phyloP scores from a whole-genome alignment of 2,113 vertebrate species.

The Spea multiplicata region DNA sequence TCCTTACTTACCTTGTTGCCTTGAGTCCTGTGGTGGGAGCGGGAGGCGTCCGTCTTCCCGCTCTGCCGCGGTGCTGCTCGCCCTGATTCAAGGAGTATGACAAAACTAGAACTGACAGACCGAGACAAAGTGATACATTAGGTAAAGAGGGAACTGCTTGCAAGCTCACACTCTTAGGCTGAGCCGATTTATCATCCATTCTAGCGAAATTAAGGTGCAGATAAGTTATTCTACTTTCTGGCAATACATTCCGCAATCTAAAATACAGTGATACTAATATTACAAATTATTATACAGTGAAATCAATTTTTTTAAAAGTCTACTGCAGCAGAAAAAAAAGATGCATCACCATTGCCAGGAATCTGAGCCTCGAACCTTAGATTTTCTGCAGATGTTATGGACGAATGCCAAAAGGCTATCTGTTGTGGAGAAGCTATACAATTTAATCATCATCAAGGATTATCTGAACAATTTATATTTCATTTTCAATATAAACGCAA shows the following conservation, averaged over 20 bases:
- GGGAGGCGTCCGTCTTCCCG: no score
- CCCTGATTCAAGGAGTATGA: no score
- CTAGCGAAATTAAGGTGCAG: no score
- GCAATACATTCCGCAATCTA: background rate
- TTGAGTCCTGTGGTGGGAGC: no score
- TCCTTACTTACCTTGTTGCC: no score
- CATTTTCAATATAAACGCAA: conserved; percentile 42
- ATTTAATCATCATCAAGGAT: conserved; percentile 45
- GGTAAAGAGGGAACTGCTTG: no score
- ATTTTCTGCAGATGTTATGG: conserved; percentile 47
- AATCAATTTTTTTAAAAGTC: background rate
- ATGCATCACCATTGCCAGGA: conserved; percentile 43
- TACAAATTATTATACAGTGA: background rate
- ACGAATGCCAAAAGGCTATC: conserved; percentile 34
- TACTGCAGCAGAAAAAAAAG: conserved; percentile 42
- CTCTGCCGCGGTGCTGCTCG: no score
- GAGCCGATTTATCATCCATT: no score
- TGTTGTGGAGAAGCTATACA: conserved; percentile 40
- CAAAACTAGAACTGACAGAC: no score
- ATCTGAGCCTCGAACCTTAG: conserved; percentile 37
- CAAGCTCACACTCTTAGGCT: no score
- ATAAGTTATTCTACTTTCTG: no score
- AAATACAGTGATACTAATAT: background rate
- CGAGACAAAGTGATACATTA: no score
- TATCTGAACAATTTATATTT: conserved; percentile 45